phyloP scores from a whole-genome alignment of 2,113 vertebrate genomes.

The Bagarius yarrelli region DNA sequence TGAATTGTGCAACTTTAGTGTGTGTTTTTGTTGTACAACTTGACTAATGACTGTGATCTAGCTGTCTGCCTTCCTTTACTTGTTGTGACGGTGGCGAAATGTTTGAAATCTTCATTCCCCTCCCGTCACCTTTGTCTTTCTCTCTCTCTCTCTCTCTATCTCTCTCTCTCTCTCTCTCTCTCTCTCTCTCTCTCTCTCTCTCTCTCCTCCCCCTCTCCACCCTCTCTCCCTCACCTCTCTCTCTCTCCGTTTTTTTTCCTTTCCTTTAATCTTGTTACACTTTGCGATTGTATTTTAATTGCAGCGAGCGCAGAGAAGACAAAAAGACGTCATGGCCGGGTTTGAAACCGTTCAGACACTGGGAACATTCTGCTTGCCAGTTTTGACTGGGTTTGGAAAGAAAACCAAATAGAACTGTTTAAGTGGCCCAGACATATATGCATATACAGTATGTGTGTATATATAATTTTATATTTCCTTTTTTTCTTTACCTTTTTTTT shows the following conservation, averaged over 20 bases:
- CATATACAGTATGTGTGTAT: constrained; percentile 70
- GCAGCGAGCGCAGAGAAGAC: constrained; percentile 69
- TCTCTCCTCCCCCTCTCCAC: no score
- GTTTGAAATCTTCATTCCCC: constrained; percentile 63
- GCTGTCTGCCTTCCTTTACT: constrained; percentile 75
- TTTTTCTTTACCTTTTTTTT: constrained; percentile 49
- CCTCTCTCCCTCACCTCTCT: constrained; percentile 46
- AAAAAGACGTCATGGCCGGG: constrained; percentile 54
- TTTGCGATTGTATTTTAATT: constrained; percentile 74
- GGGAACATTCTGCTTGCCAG: constrained; percentile 48
- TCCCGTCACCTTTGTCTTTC: constrained; percentile 50
- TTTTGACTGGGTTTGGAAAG: constrained; percentile 52
- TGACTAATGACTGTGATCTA: constrained; percentile 76
- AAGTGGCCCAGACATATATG: constrained; percentile 69
- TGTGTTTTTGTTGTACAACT: constrained; percentile 64
- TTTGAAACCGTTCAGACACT: constrained; percentile 32
- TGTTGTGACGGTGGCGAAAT: constrained; percentile 72
- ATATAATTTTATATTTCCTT: constrained; percentile 60
- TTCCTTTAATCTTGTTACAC: constrained; percentile 58
- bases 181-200: constrained; percentile 34
- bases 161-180: constrained; percentile 48
- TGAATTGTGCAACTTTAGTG: constrained; percentile 70
- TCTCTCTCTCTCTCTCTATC: constrained; percentile 20
- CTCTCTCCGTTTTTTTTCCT: constrained; percentile 44
- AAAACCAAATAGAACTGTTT: constrained; percentile 59